Evolutionary conservation across 2,888 invertebrate species (phyloP).

Genomic region (Schizotus pectinicornis): DNA sequence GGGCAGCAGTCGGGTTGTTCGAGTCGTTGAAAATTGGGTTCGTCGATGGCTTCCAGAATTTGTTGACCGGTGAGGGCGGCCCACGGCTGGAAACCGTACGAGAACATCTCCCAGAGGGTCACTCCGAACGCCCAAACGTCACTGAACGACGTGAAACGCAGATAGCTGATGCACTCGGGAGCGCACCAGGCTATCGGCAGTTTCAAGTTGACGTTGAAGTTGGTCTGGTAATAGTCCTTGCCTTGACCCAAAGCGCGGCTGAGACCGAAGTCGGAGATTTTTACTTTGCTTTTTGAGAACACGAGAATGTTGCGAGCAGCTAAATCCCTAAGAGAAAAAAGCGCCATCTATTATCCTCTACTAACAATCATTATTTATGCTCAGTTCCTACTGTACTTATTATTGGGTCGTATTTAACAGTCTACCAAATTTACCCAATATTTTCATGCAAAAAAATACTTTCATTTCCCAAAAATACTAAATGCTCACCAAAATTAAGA

Average conservation of each 20-base stretch:
- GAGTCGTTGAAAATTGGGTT: conserved; percentile 87
- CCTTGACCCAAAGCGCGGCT: conserved; percentile 95
- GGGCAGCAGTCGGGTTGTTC: conserved; percentile 96
- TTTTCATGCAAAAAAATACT: no score
- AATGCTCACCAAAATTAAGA: no score
- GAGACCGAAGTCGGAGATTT: conserved; percentile 97
- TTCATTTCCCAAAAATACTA: no score
- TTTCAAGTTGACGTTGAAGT: conserved; percentile 96
- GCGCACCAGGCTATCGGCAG: conserved; percentile 99
- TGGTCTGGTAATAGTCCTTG: conserved; percentile 98
- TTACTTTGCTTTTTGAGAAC: conserved; percentile 94
- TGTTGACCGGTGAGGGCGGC: conserved; percentile 87
- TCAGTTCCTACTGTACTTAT: no score
- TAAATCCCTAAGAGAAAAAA: conserved; percentile 74
- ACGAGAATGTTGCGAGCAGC: conserved; percentile 98
- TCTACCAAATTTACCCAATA: no score
- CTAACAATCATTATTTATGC: no score
- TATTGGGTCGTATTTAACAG: no score
- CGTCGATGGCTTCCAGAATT: conserved; percentile 94
- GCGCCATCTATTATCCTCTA: no score
- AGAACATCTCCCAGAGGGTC: conserved; percentile 99
- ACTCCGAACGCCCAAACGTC: conserved; percentile 97
- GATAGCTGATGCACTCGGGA: conserved; percentile 95
- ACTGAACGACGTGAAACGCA: conserved; percentile 94
- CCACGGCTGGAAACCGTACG: conserved; percentile 99